Conservation (phyloP, 2,888 invertebrate genomes). For the Tuberolachnus salignus region DNA sequence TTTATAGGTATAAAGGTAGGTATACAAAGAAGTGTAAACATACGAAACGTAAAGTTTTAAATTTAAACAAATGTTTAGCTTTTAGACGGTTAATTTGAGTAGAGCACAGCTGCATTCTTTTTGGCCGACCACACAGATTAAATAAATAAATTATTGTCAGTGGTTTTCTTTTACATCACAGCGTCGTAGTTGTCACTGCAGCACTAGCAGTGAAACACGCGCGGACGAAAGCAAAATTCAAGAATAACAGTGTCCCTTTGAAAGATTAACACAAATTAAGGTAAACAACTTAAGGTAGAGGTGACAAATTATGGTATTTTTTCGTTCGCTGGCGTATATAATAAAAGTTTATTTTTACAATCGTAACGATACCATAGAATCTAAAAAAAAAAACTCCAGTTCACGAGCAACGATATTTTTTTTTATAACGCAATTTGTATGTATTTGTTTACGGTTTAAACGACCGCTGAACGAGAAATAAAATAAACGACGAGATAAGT, state of each 20-base stretch:
- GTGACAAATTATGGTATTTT: not conserved
- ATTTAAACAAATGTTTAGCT: constrained; percentile 15
- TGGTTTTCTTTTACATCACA: not conserved
- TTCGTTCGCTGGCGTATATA: no score
- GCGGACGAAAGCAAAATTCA: not conserved
- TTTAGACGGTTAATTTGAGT: not conserved
- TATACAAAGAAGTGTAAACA: not conserved
- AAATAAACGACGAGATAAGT: no score
- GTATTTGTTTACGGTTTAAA: no score
- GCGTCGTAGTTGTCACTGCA: not conserved
- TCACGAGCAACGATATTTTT: no score
- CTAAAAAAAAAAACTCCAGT: no score
- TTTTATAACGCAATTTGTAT: no score
- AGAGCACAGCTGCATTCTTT: not conserved
- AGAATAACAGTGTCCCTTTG: not conserved
- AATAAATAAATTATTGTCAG: not conserved
- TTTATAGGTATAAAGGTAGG: no score
- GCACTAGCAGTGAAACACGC: not conserved
- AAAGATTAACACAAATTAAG: not conserved
- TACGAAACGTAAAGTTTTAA: not conserved
- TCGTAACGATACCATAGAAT: no score
- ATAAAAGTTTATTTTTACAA: no score
- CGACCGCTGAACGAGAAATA: not conserved
- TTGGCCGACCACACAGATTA: not conserved
- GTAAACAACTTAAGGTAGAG: not conserved